Base-by-base conservation (phyloP, 1,140 invertebrate genomes). In the Drosophila ogumai region DNA sequence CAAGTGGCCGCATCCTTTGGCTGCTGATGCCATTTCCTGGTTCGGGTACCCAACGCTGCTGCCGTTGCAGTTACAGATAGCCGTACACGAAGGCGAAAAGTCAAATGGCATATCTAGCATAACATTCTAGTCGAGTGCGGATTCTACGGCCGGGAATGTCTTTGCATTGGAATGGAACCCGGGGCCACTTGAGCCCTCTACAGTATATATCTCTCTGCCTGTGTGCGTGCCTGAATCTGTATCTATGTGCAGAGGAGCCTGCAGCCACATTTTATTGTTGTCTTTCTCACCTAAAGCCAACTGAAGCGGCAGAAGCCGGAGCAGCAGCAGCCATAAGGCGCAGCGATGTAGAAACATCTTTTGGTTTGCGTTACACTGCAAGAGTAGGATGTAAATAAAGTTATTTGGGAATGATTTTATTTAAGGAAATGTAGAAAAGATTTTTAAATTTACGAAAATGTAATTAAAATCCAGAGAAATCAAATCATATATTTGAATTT, bases 1-100 rank as follows among this genome's bases (percentile, higher is more conserved):
- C 79, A 82, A 82, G 80, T 82, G 75, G 52, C 44, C 57, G 76
- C 80, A 82, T 82, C 80, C 81, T 82, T 79, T 78, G 31, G 57
- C 46, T 68, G 55, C 46, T 49, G 66, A 47, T 46, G 63, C 22
- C 56, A 60, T 63, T 65, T 65, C 61, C 61, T 65, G 61, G 61
- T 65, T 65, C 38, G 38, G 56, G 10, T 43, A 41, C 15, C 34
- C 34, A 3, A n/a, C 3, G 22, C 22, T 7, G 17, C 43, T 19
- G 17, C 15, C 25, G 46, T 19, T 59, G 41, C 57, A 47, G 38
- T 60, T 34, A 40, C 38, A 22, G 61, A 44, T 34, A 34, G 28
- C 47, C 47, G 9, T 17, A 17, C 47, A 32, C 22, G 19, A 52
- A 44, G 54, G 28, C 63, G 28, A 56, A 55, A 47, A 65, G 65